Base-by-base conservation (phyloP, 1,140 invertebrate species). In the Gonatopus flavifemur region DNA sequence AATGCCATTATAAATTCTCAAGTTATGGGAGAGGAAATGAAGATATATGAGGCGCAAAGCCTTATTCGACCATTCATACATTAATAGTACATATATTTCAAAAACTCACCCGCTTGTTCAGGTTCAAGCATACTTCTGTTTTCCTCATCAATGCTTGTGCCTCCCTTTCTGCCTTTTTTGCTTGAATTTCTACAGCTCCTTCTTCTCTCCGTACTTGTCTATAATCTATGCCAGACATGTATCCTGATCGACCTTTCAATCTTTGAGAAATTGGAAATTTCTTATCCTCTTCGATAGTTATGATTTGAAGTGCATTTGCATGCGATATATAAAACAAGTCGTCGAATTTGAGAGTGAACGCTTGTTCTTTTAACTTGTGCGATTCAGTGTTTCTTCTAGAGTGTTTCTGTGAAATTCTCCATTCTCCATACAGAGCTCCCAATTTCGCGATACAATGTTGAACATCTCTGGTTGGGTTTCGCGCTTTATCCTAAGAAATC, bases 1-100 rank as follows among this genome's bases (percentile, higher is more conserved):
- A n/a, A n/a, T n/a, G n/a, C n/a, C n/a, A n/a, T n/a, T n/a, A n/a
- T n/a, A n/a, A n/a, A n/a, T n/a, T n/a, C n/a, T n/a, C n/a, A n/a
- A n/a, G n/a, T n/a, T n/a, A n/a, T n/a, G n/a, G n/a, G n/a, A n/a
- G n/a, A n/a, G n/a, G n/a, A n/a, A n/a, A n/a, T n/a, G n/a, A n/a
- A n/a, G n/a, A n/a, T n/a, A n/a, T n/a, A n/a, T n/a, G n/a, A n/a
- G n/a, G n/a, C n/a, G n/a, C n/a, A n/a, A n/a, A n/a, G n/a, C n/a
- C n/a, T n/a, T n/a, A n/a, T n/a, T n/a, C n/a, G n/a, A n/a, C n/a
- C n/a, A n/a, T n/a, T n/a, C n/a, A n/a, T n/a, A n/a, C n/a, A n/a
- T n/a, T 42, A 57, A 46, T 49, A 49, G 52, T 22, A 24, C 44
- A 18, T 20, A 16, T 15, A 22, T 30, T 16, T 19, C 37, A 22